Evolutionary conservation across 2,113 vertebrate genomes (phyloP).

Genomic region (Phocoena phocoena): DNA sequence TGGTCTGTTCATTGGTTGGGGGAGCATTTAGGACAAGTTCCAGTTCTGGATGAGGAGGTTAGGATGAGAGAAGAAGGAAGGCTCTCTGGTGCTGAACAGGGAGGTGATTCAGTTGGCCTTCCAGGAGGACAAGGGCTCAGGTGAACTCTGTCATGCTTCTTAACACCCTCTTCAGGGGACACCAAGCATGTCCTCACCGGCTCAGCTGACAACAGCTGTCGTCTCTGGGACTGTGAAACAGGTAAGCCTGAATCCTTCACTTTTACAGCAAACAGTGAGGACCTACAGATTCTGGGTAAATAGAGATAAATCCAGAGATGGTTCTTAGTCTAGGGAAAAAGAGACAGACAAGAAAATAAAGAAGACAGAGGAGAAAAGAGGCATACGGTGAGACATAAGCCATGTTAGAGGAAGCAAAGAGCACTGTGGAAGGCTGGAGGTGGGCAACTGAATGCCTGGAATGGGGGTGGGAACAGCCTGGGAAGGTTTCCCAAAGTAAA

Average conservation of each 20-base stretch:
- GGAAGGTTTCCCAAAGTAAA: background rate
- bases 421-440: background rate
- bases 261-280: background rate
- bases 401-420: background rate
- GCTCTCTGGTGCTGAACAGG: background rate
- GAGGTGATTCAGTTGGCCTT: background rate
- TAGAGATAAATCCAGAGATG: background rate
- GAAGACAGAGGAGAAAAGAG: background rate
- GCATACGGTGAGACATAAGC: background rate
- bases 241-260: conserved; percentile 82
- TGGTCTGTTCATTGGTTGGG: background rate
- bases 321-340: background rate
- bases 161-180: conserved; percentile 90
- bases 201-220: conserved; percentile 97
- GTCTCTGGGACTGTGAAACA: conserved; percentile 98
- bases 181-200: conserved; percentile 95
- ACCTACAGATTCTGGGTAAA: background rate
- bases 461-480: background rate
- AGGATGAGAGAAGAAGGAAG: background rate
- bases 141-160: conserved; percentile 56
- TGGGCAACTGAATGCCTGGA: background rate
- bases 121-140: background rate
- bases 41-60: background rate
- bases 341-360: background rate
- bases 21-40: conserved; percentile 3